These are phyloP conservation scores for Drosophila maculinotata DNA, from an alignment of 2,888 invertebrate species.

Conservation along the genomic window DNA sequence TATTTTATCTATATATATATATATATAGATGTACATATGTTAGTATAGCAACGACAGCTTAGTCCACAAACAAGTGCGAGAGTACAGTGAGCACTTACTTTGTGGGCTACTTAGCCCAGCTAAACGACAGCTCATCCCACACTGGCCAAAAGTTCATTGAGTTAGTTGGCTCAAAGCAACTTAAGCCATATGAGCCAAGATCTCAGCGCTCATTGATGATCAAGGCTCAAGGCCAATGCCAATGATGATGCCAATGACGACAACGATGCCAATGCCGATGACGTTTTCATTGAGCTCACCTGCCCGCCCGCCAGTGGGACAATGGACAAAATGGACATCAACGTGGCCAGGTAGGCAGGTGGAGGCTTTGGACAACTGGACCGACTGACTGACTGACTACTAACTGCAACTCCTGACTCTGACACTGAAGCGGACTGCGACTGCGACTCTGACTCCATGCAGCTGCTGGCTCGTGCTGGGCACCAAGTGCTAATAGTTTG, in stretches of 20 bases:
- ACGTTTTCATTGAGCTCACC: constrained; percentile 28
- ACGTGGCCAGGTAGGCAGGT: constrained; percentile 46
- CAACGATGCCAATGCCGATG: not conserved
- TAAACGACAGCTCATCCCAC: constrained; percentile 33
- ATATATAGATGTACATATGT: not conserved
- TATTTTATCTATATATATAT: not conserved
- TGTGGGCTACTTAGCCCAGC: constrained; percentile 40
- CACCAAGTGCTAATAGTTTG: constrained; percentile 60
- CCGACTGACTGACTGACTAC: not conserved
- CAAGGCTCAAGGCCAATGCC: constrained; percentile 3
- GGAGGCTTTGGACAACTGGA: constrained; percentile 28
- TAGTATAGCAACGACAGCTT: not conserved
- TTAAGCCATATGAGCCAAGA: constrained; percentile 25
- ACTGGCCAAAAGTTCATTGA: constrained; percentile 53
- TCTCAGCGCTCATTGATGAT: constrained; percentile 34
- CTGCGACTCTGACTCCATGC: constrained; percentile 5
- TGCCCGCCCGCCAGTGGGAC: constrained; percentile 9
- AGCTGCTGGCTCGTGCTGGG: constrained; percentile 36
- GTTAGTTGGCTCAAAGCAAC: constrained; percentile 42
- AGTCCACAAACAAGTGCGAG: not conserved
- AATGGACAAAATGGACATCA: not conserved
- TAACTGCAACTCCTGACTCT: too few species aligned
- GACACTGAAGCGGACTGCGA: too few species aligned
- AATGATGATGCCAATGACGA: constrained; percentile 2
- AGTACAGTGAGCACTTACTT: constrained; percentile 28